Percentiles rank a stretch among this genome's conserved stretches.
Conservation (phyloP, 1,140 invertebrate species). For the Cataglyphis hispanica region DNA sequence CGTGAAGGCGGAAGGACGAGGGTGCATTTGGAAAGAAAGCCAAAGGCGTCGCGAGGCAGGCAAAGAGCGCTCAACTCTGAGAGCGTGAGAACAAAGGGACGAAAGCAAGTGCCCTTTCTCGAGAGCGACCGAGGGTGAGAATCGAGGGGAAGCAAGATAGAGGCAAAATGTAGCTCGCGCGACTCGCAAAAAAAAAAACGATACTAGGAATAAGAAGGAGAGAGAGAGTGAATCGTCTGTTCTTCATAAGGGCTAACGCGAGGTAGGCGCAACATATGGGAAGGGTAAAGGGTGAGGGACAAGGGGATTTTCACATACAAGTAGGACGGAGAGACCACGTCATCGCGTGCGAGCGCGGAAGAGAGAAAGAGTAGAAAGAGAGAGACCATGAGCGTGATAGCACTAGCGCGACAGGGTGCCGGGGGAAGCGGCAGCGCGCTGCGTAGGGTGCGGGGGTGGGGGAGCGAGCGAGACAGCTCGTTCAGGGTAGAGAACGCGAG, state of each 20-base stretch:
- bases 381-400: constrained; percentile 56
- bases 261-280: constrained; percentile 51
- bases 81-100: constrained; percentile 79
- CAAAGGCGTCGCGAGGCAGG: constrained; percentile 35
- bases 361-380: constrained; percentile 35
- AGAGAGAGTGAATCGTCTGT: constrained; percentile 52
- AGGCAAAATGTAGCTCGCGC: background rate
- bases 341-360: constrained; percentile 20
- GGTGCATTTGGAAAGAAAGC: constrained; percentile 61
- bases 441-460: constrained; percentile 67
- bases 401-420: constrained; percentile 65
- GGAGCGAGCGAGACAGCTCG: constrained; percentile 61
- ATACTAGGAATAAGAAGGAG: constrained; percentile 15
- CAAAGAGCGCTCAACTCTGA: constrained; percentile 35
- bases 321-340: constrained; percentile 47
- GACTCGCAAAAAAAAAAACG: constrained; percentile 30
- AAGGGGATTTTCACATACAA: constrained; percentile 28
- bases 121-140: constrained; percentile 75
- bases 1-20: constrained; percentile 40
- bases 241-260: constrained; percentile 59
- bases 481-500: constrained; percentile 63
- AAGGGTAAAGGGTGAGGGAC: constrained; percentile 56
- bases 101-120: constrained; percentile 78
- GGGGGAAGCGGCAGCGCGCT: constrained; percentile 63
- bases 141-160: constrained; percentile 60